phyloP scores from a whole-genome alignment of 1,140 invertebrate species.

The Panulirus ornatus region DNA sequence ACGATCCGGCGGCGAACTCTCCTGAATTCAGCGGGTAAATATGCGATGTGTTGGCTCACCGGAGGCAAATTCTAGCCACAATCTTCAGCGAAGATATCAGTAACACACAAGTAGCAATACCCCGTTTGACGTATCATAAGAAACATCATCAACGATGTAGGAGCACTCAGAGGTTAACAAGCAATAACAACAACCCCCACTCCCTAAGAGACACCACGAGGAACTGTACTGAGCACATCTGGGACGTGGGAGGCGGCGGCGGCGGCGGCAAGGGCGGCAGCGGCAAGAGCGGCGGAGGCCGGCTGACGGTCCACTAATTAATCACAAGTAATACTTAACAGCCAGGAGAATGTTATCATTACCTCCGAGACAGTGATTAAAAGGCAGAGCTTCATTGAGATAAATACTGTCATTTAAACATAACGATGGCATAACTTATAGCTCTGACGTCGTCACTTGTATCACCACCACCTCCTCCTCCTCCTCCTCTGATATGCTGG shows the following conservation, averaged over 20 bases:
- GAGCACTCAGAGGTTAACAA: no score
- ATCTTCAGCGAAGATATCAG: no score
- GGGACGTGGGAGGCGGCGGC: background rate
- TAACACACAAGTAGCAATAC: no score
- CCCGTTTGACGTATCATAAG: no score
- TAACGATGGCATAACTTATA: slow-evolving; percentile 69
- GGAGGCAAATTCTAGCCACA: no score
- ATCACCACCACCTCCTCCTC: background rate
- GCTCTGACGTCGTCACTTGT: slow-evolving; percentile 41
- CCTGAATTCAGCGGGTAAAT: no score
- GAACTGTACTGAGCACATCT: background rate
- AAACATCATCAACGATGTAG: no score
- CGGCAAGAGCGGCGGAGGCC: slow-evolving; percentile 22
- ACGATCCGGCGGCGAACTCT: no score
- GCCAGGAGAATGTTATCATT: slow-evolving; percentile 66
- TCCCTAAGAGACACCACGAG: no score
- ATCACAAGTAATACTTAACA: slow-evolving; percentile 59
- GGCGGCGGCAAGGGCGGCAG: background rate
- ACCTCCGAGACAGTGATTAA: slow-evolving; percentile 68
- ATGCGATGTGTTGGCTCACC: no score
- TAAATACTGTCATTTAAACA: slow-evolving; percentile 68
- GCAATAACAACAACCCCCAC: background rate
- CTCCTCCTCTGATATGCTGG: background rate
- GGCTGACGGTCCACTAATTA: slow-evolving; percentile 58
- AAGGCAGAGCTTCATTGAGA: slow-evolving; percentile 68